Evolutionary conservation across 2,888 invertebrate genomes (phyloP).

Genomic region (Tolmerus cingulatus): DNA sequence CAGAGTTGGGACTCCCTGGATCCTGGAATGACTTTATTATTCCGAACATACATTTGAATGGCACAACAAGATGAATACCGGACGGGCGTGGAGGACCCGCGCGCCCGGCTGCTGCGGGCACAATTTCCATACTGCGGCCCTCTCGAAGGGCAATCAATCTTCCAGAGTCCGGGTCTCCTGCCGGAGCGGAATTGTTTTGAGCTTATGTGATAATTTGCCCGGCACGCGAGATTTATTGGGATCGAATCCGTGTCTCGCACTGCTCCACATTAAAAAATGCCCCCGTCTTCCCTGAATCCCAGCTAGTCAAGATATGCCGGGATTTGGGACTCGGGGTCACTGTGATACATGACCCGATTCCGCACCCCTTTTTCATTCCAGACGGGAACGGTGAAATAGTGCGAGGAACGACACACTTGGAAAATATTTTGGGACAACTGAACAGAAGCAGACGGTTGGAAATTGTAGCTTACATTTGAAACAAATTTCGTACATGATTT

Average conservation of each 20-base stretch:
- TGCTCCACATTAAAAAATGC: conserved; percentile 1
- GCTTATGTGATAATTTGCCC: conserved; percentile 26
- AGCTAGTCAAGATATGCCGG: background rate
- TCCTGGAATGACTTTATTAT: conserved; percentile 32
- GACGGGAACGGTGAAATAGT: background rate
- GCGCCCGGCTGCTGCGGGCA: background rate
- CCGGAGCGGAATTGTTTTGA: conserved; percentile 28
- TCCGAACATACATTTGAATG: conserved; percentile 33
- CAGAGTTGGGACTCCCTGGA: background rate
- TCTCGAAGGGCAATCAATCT: conserved; percentile 26
- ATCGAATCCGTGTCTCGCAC: conserved; percentile 16
- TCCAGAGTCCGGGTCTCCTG: background rate
- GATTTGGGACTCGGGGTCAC: background rate
- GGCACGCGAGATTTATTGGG: background rate
- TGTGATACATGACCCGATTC: background rate
- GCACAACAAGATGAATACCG: conserved; percentile 32
- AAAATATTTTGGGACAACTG: background rate
- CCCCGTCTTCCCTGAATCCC: background rate
- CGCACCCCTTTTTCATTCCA: background rate
- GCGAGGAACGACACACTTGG: background rate
- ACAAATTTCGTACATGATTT: too few species aligned
- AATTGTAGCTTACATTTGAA: background rate
- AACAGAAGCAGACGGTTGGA: background rate
- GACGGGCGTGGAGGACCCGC: background rate
- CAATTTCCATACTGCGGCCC: conserved; percentile 17